A percentile compares a stretch with the other conserved stretches of the same genome.
These are phyloP conservation scores for Alaudala cheleensis DNA, from an alignment of 2,113 vertebrate species.

Conservation along the genomic window DNA sequence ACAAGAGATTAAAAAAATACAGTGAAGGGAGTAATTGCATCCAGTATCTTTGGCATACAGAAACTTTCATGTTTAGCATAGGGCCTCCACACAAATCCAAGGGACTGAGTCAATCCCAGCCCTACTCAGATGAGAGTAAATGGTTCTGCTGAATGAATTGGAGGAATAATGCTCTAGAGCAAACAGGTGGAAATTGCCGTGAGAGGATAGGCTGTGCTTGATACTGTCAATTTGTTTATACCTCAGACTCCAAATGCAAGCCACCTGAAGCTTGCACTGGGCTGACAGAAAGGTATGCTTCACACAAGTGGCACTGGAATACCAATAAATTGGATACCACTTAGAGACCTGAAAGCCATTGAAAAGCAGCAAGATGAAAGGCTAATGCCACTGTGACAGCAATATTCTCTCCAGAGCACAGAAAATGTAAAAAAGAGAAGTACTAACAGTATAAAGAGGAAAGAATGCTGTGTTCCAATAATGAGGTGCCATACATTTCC, in stretches of 20 bases:
- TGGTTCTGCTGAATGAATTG: constrained; percentile 24
- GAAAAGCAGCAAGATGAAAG: constrained; percentile 65
- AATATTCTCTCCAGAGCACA: constrained; percentile 54
- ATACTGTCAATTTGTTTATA: constrained; percentile 59
- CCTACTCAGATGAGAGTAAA: background rate
- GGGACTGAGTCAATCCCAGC: background rate
- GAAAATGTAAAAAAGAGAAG: constrained; percentile 48
- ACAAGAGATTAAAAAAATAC: background rate
- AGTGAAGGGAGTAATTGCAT: background rate
- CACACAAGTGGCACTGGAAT: constrained; percentile 54
- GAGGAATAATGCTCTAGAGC: background rate
- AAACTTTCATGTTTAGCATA: background rate
- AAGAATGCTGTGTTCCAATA: constrained; percentile 28
- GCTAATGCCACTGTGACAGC: constrained; percentile 51
- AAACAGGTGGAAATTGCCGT: constrained; percentile 28
- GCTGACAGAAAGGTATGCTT: constrained; percentile 54
- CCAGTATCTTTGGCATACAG: background rate
- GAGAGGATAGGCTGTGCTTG: constrained; percentile 37
- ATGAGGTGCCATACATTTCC: background rate
- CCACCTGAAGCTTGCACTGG: constrained; percentile 16
- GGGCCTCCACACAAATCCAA: background rate
- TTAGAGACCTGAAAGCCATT: constrained; percentile 55
- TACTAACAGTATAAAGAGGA: constrained; percentile 43
- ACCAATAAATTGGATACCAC: constrained; percentile 70
- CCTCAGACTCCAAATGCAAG: constrained; percentile 16